These are phyloP conservation scores for Catalaphyllia jardinei DNA, from an alignment of 64 coral and sea anemone species.

Conservation along the genomic window DNA sequence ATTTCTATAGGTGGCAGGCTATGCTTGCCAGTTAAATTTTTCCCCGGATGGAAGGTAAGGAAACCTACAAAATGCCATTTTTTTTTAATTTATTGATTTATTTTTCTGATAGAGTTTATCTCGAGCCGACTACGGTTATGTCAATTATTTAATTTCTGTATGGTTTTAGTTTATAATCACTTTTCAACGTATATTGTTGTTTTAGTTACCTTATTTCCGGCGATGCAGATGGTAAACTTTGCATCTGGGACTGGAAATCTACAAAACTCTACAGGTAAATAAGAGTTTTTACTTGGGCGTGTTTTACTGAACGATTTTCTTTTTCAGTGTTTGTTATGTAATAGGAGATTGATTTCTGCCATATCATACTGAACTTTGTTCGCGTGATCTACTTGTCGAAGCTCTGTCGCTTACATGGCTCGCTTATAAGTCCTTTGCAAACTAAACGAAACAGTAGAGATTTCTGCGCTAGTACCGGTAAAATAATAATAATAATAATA, in stretches of 20 bases:
- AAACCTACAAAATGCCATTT: neutral
- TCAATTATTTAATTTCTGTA: neutral
- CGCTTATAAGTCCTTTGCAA: no score
- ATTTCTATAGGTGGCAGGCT: slow-evolving; percentile 76
- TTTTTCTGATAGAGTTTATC: neutral
- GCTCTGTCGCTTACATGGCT: no score
- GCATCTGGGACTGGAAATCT: slow-evolving; percentile 99
- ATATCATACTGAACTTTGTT: no score
- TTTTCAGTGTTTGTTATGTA: neutral
- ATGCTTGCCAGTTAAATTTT: slow-evolving; percentile 92
- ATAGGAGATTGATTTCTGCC: no score
- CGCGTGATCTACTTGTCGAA: no score
- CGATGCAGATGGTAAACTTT: slow-evolving; percentile 95
- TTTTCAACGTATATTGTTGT: neutral
- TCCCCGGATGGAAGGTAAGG: slow-evolving; percentile 94
- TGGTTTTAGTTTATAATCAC: neutral
- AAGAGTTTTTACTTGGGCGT: neutral
- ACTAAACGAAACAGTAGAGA: no score
- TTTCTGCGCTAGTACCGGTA: no score
- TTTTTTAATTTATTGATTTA: neutral
- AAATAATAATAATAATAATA: no score
- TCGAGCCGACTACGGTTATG: no score
- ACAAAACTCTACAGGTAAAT: slow-evolving; percentile 94
- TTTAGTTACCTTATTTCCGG: slow-evolving; percentile 97
- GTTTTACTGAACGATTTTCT: neutral